Base-by-base conservation (phyloP, 2,888 invertebrate genomes). In the Lacanobia oleracea region DNA sequence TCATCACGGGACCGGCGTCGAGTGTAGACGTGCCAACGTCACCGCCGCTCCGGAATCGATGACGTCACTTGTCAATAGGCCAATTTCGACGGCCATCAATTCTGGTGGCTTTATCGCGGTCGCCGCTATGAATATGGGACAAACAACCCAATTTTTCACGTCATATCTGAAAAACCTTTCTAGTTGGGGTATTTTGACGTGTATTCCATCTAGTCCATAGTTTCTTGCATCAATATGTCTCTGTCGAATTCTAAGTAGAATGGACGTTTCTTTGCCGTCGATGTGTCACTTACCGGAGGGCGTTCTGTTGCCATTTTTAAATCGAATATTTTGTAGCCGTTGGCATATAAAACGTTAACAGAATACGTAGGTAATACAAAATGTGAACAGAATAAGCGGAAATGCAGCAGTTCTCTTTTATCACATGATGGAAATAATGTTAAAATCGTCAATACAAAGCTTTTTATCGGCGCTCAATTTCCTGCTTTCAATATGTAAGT, bases 31-130 rank as follows among this genome's bases (percentile, higher is more conserved):
- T 86, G 85, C 83, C 83, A 81, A 81, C 87, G 86, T 83, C 84
- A 85, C 80, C 81, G 67, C 67, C 63, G 73, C 80, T 76, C 80
- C 81, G 81, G 83, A 87, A 86, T 84, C 85, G 86, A 87, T 88
- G 88, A 88, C 90, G 90, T 90, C 89, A 90, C 83, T 79, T 85
- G 87, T 88, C 91, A 89, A 89, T 89, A 86, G 83, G 82, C 82
- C 88, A 88, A 91, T 90, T 90, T 85, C 83, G 85, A 62, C 72
- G 84, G 82, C 77, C 87, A 88, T 90, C 88, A 91, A 91, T 91
- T 88, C 81, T 73, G 86, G 84, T 84, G 82, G 88, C 87, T 89
- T 88, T 91, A 91, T 89, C 88, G 83, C 81, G 85, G 80, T 75
- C 79, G 79, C 79, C 77, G 83, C 82, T 81, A 85, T 85, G 84